Evolutionary conservation across 2,888 invertebrate genomes (phyloP), one percentile per base, ranked within the genome.

Genomic region (Nomada fucata): DNA sequence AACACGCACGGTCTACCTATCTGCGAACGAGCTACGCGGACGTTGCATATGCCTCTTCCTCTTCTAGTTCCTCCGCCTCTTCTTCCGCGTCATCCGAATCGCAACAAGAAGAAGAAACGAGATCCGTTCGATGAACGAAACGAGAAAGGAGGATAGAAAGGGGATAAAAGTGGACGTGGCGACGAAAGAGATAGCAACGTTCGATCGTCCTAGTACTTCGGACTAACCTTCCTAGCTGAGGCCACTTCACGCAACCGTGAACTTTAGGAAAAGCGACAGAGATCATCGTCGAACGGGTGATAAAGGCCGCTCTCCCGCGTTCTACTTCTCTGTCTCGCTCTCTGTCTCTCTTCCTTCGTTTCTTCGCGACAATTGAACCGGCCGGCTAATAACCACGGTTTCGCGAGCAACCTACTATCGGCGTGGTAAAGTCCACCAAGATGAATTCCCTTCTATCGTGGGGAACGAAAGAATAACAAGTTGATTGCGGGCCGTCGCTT

Each of bases 191-290:
- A 82, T 75, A 77, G 68, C 61, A 64, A 50, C 70, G 50, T 50
- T 50, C 50, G 47, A 57, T 81, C 63, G 82, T 80, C 65, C 76
- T 85, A 85, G 76, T 78, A 84, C 82, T 86, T 84, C 82, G 80
- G 82, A 86, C 86, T 86, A 84, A 85, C 78, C 84, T 85, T 82
- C 79, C 75, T 81, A 71, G 44, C 78, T 79, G 73, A 77, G 82
- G 82, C 78, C 81, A 79, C 67, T 78, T 52, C 65, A 61, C 59
- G 80, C 70, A 87, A 83, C 88, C 89, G 74, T 89, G 88, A 89
- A 88, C 89, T 88, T 89, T 88, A 79, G 80, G 82, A 86, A 85
- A 78, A 85, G 83, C 83, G 79, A 85, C 64, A 76, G 71, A 84
- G 85, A 89, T 88, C 81, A 86, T 88, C 89, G 57, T 65, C 13